Evolutionary conservation across 2,888 invertebrate genomes (phyloP).

Genomic region (Malthinus flaveolus): DNA sequence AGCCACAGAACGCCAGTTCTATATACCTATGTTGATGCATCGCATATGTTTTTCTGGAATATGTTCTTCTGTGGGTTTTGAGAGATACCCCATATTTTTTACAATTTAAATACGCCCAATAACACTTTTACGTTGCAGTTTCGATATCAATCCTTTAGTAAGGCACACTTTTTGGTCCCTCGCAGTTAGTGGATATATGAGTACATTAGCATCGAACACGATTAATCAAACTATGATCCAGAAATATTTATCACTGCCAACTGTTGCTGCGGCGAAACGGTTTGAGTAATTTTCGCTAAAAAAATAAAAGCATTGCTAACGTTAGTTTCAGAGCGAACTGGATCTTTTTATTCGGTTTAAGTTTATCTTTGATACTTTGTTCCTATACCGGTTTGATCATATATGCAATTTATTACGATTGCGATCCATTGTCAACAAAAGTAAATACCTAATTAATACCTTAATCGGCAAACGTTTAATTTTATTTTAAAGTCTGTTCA

Average conservation of each 20-base stretch:
- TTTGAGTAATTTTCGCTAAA: conserved; percentile 37
- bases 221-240: conserved; percentile 89
- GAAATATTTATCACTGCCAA: conserved; percentile 76
- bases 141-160: conserved; percentile 77
- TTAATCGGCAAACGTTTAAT: neutral
- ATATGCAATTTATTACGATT: conserved; percentile 73
- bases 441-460: conserved; percentile 52
- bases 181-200: conserved; percentile 73
- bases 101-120: no score
- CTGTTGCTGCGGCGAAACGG: conserved; percentile 69
- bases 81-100: no score
- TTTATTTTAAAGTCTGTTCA: neutral
- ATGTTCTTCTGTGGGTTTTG: no score
- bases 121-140: conserved; percentile 56
- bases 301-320: neutral
- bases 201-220: conserved; percentile 74
- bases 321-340: conserved; percentile 62
- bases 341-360: conserved; percentile 65
- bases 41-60: no score
- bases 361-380: conserved; percentile 64
- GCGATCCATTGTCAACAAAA: conserved; percentile 78
- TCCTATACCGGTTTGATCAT: conserved; percentile 73
- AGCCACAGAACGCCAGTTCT: no score
- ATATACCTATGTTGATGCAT: no score
- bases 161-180: conserved; percentile 79